Conservation (phyloP, 2,797 vertebrate species). For the Sebastes matsubarae region DNA sequence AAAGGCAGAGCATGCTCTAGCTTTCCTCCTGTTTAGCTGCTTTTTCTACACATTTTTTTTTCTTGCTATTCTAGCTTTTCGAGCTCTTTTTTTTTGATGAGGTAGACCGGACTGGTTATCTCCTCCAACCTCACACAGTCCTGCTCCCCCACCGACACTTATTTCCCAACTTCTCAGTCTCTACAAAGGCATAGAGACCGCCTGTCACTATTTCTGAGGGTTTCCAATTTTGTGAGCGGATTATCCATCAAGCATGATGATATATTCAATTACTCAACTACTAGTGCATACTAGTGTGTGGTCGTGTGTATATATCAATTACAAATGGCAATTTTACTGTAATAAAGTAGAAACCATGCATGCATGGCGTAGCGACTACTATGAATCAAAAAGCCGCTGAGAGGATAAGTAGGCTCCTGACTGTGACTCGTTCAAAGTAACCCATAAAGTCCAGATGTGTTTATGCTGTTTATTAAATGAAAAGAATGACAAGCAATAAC, state of each 20-base stretch:
- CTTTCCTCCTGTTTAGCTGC: conserved; percentile 63
- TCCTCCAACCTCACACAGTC: conserved; percentile 8
- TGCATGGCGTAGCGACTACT: neutral
- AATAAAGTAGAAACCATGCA: neutral
- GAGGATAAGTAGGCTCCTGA: neutral
- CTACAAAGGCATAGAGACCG: conserved; percentile 9
- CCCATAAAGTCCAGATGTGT: neutral
- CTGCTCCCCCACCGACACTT: neutral
- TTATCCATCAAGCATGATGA: conserved; percentile 10
- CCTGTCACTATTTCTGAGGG: conserved; percentile 30
- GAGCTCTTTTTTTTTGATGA: conserved; percentile 32
- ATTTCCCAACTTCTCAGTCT: conserved; percentile 10
- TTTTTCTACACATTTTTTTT: conserved; percentile 44
- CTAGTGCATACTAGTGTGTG: neutral
- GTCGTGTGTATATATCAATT: neutral
- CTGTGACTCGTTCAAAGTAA: neutral
- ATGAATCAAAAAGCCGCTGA: neutral
- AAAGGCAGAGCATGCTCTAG: conserved; percentile 68
- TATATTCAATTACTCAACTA: neutral
- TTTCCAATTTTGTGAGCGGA: conserved; percentile 19
- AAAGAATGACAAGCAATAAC: neutral
- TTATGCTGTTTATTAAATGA: neutral
- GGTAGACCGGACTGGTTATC: conserved; percentile 30
- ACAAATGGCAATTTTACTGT: neutral
- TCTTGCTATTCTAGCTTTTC: conserved; percentile 19